A percentile compares a stretch with the other conserved stretches of the same genome.
phyloP scores from a whole-genome alignment of 2,888 invertebrate genomes.

The Volucella inanis region DNA sequence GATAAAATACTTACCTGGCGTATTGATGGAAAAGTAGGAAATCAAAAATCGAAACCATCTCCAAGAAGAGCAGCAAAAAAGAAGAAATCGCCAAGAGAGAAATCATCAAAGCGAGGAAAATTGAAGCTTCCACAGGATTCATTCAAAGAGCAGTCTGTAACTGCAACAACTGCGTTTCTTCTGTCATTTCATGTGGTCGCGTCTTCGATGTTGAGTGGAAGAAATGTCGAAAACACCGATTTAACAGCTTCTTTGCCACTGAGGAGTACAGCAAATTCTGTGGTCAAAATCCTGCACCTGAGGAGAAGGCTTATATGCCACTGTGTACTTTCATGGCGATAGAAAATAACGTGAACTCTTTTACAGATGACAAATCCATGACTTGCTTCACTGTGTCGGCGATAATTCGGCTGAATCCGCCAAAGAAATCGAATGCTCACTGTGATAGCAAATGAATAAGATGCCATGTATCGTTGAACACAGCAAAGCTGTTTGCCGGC shows the following conservation, averaged over 20 bases:
- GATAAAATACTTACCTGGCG: conserved; percentile 25
- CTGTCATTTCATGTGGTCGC: conserved; percentile 87
- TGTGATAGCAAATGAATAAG: background rate
- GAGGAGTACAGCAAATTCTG: conserved; percentile 75
- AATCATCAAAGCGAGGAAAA: conserved; percentile 75
- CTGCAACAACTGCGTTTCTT: conserved; percentile 87
- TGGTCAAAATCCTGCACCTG: conserved; percentile 57
- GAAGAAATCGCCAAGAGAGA: background rate
- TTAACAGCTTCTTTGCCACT: conserved; percentile 75
- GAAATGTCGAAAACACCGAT: conserved; percentile 82
- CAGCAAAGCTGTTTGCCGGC: background rate
- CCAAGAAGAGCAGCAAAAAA: conserved; percentile 3
- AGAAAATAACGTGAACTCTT: conserved; percentile 8
- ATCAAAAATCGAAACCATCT: background rate
- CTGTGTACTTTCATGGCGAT: conserved; percentile 22
- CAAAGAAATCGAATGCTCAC: conserved; percentile 28
- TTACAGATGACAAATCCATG: conserved; percentile 43
- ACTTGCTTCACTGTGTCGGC: conserved; percentile 58
- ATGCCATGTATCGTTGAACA: conserved; percentile 1
- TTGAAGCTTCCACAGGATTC: conserved; percentile 85
- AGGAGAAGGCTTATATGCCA: conserved; percentile 27
- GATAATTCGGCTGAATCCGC: conserved; percentile 55
- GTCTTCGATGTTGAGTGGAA: conserved; percentile 82
- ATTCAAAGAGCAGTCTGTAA: conserved; percentile 86
- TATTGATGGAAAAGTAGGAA: background rate